Base-by-base conservation (phyloP, 2,888 invertebrate genomes). In the Macropis europaea region DNA sequence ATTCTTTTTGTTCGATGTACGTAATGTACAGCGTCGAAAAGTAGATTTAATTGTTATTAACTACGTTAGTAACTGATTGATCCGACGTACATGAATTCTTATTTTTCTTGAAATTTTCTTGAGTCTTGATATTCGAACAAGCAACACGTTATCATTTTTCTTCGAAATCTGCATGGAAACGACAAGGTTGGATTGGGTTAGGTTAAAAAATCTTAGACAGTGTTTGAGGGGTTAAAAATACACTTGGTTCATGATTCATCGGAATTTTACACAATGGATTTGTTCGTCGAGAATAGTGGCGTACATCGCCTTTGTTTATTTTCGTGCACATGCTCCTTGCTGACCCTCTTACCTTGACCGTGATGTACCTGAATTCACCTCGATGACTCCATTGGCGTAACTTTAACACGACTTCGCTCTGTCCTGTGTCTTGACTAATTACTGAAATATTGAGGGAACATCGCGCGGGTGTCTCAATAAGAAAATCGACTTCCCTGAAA, bases 331-430 rank as follows among this genome's bases (percentile, higher is more conserved):
- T 59, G 67, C 80, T 71, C 68, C 71, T 76, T 57, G 66, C 67
- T 70, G 72, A 80, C 73, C 76, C 67, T 64, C 52, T 80, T 73
- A 76, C 80, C 80, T 80, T 80, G 81, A 77, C 77, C 76, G 67
- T 77, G 71, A 64, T 43, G 64, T 67, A 67, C 69, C 69, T 73
- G 73, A 73, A 76, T 77, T 60, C 69, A 69, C 71, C 63, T 40
- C 45, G 73, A 77, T 77, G 63, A 77, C 53, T 72, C 63, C 63
- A 76, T 61, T 52, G 63, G 74, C 69, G 63, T 64, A 69, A 40
- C 43, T 13, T 32, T 17, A 38, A 48, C 57, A 48, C 26, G 52
- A 50, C 48, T 28, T 22, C 9, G 22, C 40, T 34, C 34, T 11
- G 15, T 13, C 17, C 45, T 34, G 7, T n/a, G n/a, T n/a, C n/a